phyloP scores from a whole-genome alignment of 2,888 invertebrate genomes.

The Protophormia terraenovae region DNA sequence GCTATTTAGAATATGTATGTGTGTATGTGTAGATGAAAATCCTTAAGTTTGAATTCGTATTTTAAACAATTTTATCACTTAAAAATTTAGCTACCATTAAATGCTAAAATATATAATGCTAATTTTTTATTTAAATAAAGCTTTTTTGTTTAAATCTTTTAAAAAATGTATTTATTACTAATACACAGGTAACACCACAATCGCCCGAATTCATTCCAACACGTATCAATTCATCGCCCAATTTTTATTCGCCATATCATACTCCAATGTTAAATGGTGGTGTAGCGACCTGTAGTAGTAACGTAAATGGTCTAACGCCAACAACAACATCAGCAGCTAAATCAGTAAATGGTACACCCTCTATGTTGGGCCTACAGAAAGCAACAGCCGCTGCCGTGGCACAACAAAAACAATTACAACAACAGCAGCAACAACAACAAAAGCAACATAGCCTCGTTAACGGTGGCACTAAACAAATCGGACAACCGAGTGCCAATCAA shows the following conservation, averaged over 20 bases:
- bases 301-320: constrained; percentile 73
- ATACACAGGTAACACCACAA: constrained; percentile 81
- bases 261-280: constrained; percentile 75
- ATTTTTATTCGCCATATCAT: constrained; percentile 80
- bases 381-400: constrained; percentile 75
- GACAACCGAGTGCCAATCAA: constrained; percentile 66
- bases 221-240: constrained; percentile 80
- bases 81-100: too few relatives aligned
- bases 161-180: too few relatives aligned
- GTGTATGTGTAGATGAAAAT: neutral
- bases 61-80: too few relatives aligned
- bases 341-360: constrained; percentile 73
- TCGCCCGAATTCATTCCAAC: constrained; percentile 83
- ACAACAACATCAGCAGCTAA: constrained; percentile 72
- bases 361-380: constrained; percentile 78
- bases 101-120: too few relatives aligned
- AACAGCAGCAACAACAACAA: constrained; percentile 73
- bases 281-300: constrained; percentile 37
- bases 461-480: constrained; percentile 68
- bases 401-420: constrained; percentile 75
- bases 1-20: too few relatives aligned
- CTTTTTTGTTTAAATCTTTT: too few relatives aligned
- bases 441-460: constrained; percentile 73
- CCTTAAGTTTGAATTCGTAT: too few relatives aligned
- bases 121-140: too few relatives aligned